Evolutionary conservation across 2,113 vertebrate species (phyloP), one percentile per base, ranked within the genome.

Genomic region (Entosphenus tridentatus): DNA sequence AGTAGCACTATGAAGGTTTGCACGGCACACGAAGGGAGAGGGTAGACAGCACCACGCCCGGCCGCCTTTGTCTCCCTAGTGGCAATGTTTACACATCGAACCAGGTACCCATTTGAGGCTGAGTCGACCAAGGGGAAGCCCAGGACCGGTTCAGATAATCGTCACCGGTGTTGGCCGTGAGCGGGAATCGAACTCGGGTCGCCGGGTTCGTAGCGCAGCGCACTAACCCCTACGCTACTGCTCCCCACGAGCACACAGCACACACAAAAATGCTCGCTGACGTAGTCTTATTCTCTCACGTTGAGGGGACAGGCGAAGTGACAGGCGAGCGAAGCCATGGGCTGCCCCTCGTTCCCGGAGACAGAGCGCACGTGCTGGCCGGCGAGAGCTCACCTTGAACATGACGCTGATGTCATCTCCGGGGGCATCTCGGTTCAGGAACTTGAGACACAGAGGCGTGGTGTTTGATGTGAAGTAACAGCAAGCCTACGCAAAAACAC

Each of bases 341-440:
- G 73, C 69, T 71, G 54, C 10, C 62, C 68, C 68, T 56, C 55
- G 16, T 68, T 55, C 57, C 57, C 56, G 57, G 11, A n/a, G 57
- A 13, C 57, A 10, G 17, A 54, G 13, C 56, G 68, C 69, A 75
- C 70, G 57, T 65, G 72, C 13, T 10, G 39, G 67, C 68, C 12
- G 65, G 12, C 73, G 57, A 21, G 55, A 73, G 71, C 72, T 21
- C 78, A 89, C 92, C 87, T 97, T 97, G 77, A 97, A 95, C 76
- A 97, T 97, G 77, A 97, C 86, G 0, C 79, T 84, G 77, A 97
- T 78, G 74, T 89, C 82, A 76, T 93, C 91, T 8, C 88, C 89
- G 1, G 84, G 76, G 0, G 83, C 83, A 72, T 96, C 89, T 11
- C 85, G 77, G 8, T 92, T 97, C 71, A 84, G 84, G 80, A 97